phyloP scores from a whole-genome alignment of 2,797 vertebrate species.

The Poeciliopsis presidionis region DNA sequence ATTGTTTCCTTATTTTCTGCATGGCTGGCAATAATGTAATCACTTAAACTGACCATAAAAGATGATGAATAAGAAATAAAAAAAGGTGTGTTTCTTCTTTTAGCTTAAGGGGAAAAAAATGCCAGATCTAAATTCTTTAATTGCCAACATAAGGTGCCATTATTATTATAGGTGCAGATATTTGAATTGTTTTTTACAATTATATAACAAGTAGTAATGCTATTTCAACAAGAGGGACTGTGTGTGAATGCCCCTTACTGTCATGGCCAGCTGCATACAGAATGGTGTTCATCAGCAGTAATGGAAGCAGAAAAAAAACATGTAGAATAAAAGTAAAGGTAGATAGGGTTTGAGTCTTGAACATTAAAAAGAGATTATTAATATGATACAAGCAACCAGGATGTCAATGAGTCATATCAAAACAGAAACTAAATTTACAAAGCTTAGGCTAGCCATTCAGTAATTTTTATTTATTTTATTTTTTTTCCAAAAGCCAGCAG shows the following conservation, averaged over 20 bases:
- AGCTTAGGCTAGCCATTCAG: not conserved
- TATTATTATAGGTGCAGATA: not conserved
- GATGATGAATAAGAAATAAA: slow-evolving; percentile 53
- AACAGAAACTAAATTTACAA: not conserved
- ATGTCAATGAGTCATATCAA: not conserved
- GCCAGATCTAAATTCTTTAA: not conserved
- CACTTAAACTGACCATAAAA: slow-evolving; percentile 50
- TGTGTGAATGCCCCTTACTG: not conserved
- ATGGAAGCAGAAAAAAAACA: not conserved
- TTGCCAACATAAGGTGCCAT: not conserved
- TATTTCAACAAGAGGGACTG: not conserved
- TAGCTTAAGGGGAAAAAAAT: not conserved
- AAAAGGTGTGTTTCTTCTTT: slow-evolving; percentile 22
- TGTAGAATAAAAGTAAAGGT: not conserved
- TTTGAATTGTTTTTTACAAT: not conserved
- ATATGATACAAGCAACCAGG: not conserved
- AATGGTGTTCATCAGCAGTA: not conserved
- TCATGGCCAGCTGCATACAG: not conserved
- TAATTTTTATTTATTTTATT: not conserved
- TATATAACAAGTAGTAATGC: not conserved
- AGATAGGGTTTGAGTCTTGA: not conserved
- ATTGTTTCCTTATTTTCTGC: slow-evolving; percentile 66
- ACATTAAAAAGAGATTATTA: not conserved
- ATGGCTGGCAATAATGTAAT: slow-evolving; percentile 46
- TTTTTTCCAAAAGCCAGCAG: not conserved